Conservation (phyloP, 1,140 invertebrate species). For the Heterodera carotae region DNA sequence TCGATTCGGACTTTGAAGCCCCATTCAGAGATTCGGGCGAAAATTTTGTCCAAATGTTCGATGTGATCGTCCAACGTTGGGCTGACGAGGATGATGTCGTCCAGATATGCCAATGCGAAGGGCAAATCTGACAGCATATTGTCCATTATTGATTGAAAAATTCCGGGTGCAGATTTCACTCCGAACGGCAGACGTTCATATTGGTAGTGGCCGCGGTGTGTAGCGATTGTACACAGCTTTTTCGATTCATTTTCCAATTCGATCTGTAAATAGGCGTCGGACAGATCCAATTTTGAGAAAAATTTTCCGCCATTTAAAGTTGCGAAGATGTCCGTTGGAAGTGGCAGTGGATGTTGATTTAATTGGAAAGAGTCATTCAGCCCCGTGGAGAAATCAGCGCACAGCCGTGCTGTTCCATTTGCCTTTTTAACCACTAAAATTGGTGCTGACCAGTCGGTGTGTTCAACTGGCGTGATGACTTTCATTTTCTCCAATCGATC, state of each 20-base stretch:
- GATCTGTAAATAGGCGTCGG: too few species aligned
- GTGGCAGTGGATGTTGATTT: slow-evolving; percentile 52
- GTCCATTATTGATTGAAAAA: slow-evolving; percentile 69
- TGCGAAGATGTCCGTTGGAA: too few species aligned
- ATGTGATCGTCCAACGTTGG: not conserved
- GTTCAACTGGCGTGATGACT: slow-evolving; percentile 56
- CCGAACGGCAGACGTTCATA: slow-evolving; percentile 67
- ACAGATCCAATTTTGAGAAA: too few species aligned
- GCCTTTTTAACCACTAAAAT: too few species aligned
- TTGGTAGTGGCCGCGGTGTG: slow-evolving; percentile 44
- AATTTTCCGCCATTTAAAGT: too few species aligned
- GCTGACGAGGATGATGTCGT: slow-evolving; percentile 34
- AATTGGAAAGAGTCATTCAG: slow-evolving; percentile 54
- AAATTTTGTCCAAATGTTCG: not conserved
- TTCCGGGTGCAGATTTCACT: slow-evolving; percentile 67
- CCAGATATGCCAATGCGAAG: too few species aligned
- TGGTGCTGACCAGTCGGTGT: slow-evolving; percentile 67
- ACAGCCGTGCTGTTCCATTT: slow-evolving; percentile 65
- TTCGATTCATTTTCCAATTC: slow-evolving; percentile 50
- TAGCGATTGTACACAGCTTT: slow-evolving; percentile 42
- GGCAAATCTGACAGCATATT: slow-evolving; percentile 61
- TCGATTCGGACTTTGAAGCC: slow-evolving; percentile 33
- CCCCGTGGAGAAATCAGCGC: slow-evolving; percentile 60
- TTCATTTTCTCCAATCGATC: too few species aligned
- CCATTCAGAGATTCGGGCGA: slow-evolving; percentile 33